Conservation (phyloP, 2,888 invertebrate genomes). For the Allolobophora icterica region DNA sequence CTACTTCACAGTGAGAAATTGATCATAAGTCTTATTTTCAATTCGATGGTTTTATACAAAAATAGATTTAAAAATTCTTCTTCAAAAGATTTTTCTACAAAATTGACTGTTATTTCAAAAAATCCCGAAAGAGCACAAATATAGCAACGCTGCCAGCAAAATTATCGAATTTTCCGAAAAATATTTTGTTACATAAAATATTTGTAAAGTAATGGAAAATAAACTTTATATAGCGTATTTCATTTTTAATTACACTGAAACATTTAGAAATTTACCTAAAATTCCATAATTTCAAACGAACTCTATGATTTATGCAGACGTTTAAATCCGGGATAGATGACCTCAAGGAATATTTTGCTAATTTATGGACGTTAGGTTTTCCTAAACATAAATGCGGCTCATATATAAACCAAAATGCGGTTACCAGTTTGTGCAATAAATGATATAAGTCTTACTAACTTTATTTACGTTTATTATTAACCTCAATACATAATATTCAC, state of each 20-base stretch:
- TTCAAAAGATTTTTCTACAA: neutral
- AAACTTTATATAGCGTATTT: neutral
- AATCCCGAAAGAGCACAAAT: no score
- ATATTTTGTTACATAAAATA: neutral
- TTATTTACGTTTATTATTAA: no score
- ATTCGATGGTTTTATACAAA: conserved; percentile 17
- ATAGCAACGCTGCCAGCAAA: no score
- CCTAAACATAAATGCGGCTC: no score
- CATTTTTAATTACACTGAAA: neutral
- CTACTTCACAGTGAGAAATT: neutral
- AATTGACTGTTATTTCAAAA: neutral
- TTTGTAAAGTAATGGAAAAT: neutral
- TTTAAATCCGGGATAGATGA: no score
- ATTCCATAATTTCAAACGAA: neutral
- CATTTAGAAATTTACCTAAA: neutral
- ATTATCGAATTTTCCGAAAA: neutral
- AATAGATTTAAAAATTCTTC: neutral
- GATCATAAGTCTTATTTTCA: neutral
- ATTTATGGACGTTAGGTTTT: no score
- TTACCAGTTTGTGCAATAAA: no score
- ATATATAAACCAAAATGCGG: no score
- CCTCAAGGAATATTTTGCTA: no score
- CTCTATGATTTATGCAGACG: no score
- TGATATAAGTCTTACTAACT: no score
- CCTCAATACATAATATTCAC: neutral